phyloP scores from a whole-genome alignment of 2,888 invertebrate species.

The Cryptus viduatorius region DNA sequence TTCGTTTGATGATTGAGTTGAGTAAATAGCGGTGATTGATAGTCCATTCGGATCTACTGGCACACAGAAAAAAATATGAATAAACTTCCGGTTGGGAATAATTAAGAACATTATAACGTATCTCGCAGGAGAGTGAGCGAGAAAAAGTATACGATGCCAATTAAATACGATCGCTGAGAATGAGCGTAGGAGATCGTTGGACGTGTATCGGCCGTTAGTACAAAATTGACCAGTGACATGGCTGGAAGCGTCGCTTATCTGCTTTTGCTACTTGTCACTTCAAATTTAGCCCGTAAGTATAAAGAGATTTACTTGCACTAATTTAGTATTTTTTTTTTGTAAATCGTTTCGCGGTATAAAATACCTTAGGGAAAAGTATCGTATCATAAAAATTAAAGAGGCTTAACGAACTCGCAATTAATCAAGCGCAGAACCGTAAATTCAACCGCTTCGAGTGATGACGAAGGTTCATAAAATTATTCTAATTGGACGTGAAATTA shows the following conservation, averaged over 20 bases:
- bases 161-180: slow-evolving; percentile 59
- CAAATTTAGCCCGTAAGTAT: slow-evolving; percentile 58
- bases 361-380: too few species aligned
- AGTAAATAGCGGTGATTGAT: slow-evolving; percentile 41
- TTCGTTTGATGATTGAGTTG: background rate
- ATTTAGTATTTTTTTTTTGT: background rate
- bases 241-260: slow-evolving; percentile 55
- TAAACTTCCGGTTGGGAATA: slow-evolving; percentile 37
- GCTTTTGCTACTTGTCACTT: slow-evolving; percentile 48
- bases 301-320: background rate
- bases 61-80: slow-evolving; percentile 19
- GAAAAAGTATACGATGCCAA: slow-evolving; percentile 59
- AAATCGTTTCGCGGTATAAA: too few species aligned
- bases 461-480: background rate
- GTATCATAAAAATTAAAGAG: too few species aligned
- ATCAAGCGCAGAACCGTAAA: background rate
- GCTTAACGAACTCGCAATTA: background rate
- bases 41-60: slow-evolving; percentile 5
- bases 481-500: background rate
- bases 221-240: slow-evolving; percentile 62
- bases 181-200: slow-evolving; percentile 62
- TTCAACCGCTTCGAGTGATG: background rate
- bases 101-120: slow-evolving; percentile 32
- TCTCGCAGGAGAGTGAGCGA: slow-evolving; percentile 41
- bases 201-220: slow-evolving; percentile 62